phyloP scores from a whole-genome alignment of 2,888 invertebrate species.

The Teleiodes luculella region DNA sequence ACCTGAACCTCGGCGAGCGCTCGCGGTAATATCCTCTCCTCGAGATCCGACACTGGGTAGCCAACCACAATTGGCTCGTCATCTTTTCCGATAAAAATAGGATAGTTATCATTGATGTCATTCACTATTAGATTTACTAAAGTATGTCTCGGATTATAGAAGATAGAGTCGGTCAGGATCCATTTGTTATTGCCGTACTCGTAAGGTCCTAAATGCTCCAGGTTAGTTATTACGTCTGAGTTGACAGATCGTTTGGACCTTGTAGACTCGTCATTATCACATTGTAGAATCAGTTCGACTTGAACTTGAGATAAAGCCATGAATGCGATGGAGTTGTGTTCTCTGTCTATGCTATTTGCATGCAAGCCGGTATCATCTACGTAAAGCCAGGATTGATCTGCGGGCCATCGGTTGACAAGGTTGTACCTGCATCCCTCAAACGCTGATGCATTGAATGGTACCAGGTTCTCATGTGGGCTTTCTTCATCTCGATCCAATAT shows the following conservation, averaged over 20 bases:
- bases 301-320: slow-evolving; percentile 71
- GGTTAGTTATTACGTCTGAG: slow-evolving; percentile 20
- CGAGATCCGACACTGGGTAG: slow-evolving; percentile 62
- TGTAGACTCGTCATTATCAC: slow-evolving; percentile 36
- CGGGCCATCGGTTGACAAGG: slow-evolving; percentile 61
- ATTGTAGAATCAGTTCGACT: slow-evolving; percentile 59
- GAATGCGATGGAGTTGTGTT: slow-evolving; percentile 63
- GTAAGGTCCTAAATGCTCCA: slow-evolving; percentile 45
- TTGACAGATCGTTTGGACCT: slow-evolving; percentile 48
- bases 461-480: slow-evolving; percentile 48
- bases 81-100: slow-evolving; percentile 60
- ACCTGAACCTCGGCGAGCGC: slow-evolving; percentile 68
- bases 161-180: slow-evolving; percentile 60
- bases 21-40: slow-evolving; percentile 57
- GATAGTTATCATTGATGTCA: slow-evolving; percentile 75
- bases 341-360: slow-evolving; percentile 59
- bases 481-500: slow-evolving; percentile 64
- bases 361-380: slow-evolving; percentile 59
- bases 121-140: slow-evolving; percentile 70
- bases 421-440: slow-evolving; percentile 49
- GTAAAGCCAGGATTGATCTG: slow-evolving; percentile 59
- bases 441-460: slow-evolving; percentile 39
- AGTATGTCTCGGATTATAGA: slow-evolving; percentile 53
- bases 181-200: slow-evolving; percentile 62
- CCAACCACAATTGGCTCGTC: slow-evolving; percentile 61